Percentiles rank a stretch among this genome's conserved stretches.
These are phyloP conservation scores for Bedellia somnulentella DNA, from an alignment of 2,888 invertebrate species.

Conservation along the genomic window DNA sequence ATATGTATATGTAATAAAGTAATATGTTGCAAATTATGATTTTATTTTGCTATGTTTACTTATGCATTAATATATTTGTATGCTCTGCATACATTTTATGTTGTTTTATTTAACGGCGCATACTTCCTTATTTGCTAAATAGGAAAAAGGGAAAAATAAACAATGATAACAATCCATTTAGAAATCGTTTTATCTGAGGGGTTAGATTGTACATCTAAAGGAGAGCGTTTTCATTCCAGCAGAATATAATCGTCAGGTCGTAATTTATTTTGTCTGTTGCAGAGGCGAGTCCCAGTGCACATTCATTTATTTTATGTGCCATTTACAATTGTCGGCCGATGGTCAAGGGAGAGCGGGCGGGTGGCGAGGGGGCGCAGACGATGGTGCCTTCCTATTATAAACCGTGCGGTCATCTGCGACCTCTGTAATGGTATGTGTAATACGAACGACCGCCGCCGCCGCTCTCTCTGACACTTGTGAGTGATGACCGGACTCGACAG, in stretches of 20 bases:
- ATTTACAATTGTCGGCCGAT: constrained; percentile 65
- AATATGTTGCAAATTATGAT: no score
- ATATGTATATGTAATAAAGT: no score
- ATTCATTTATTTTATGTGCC: constrained; percentile 65
- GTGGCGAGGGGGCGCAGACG: constrained; percentile 20
- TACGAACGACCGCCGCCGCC: constrained; percentile 39
- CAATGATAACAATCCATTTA: no score
- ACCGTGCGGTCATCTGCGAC: constrained; percentile 62
- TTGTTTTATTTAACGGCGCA: no score
- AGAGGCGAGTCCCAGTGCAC: constrained; percentile 62
- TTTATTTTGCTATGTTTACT: no score
- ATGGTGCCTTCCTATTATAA: constrained; percentile 58
- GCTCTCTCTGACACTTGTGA: no score
- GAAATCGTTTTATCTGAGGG: no score
- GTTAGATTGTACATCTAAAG: no score
- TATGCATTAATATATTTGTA: no score
- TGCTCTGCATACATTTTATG: no score
- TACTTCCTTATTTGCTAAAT: no score
- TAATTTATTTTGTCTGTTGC: constrained; percentile 65
- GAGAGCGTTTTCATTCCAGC: constrained; percentile 55
- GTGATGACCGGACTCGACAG: constrained; percentile 21
- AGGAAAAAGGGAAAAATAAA: no score
- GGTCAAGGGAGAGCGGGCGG: constrained; percentile 51
- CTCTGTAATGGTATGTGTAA: constrained; percentile 56
- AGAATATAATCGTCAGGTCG: constrained; percentile 63